Evolutionary conservation across 2,888 invertebrate genomes (phyloP), one percentile per base, ranked within the genome.

Genomic region (Drosophila prostipennis): DNA sequence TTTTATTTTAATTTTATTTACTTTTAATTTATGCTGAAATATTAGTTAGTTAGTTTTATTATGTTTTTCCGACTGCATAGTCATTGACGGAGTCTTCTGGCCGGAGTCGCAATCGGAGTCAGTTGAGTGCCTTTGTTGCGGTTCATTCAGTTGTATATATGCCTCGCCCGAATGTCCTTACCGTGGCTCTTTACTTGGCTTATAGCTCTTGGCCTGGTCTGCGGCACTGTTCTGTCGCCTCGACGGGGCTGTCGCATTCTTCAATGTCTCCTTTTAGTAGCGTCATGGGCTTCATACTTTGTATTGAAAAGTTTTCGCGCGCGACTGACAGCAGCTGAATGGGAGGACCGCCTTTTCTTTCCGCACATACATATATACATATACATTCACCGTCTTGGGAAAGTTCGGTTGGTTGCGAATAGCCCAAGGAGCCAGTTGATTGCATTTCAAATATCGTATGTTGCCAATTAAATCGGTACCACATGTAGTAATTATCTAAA

Each of bases 281-380:
- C 69, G 71, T 68, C 78, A 71, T 73, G 80, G 72, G 78, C 72
- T 76, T 80, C 78, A 82, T 71, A 85, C 74, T 75, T 85, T 87
- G 86, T 86, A 86, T 80, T 80, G 75, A 86, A 80, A 85, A 76
- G 63, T 76, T 80, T 76, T 86, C 72, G 56, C 70, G 72, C 70
- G 64, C 64, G 69, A 69, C 54, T 59, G 58, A 52, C 76, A 65
- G 55, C 67, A 54, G 69, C 69, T 54, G 69, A 63, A 61, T 43
- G 43, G 46, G 45, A 45, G 49, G 60, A 51, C 70, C 49, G 61
- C 45, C 55, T 69, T 74, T 74, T 53, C 64, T 53, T 54, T 54
- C 16, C 64, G 11, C 26, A 26, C 60, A 26, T 3, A 19, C 19
- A 19, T 5, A 23, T 4, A 10, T 13, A 42, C 54, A 14, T 29